Base-by-base conservation (phyloP, 2,888 invertebrate genomes). In the Calliopum simillimum region DNA sequence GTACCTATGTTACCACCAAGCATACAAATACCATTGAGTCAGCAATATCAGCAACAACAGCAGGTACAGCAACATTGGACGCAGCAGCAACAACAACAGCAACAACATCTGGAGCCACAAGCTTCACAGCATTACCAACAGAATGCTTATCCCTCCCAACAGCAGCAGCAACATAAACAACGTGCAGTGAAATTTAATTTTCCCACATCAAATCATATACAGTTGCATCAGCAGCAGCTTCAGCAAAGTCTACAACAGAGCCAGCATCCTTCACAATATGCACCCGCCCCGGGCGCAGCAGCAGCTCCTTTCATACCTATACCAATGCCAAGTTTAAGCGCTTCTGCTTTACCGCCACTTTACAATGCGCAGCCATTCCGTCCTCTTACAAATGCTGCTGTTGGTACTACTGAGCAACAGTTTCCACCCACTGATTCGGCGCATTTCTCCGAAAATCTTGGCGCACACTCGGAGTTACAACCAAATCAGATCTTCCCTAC, bases 301-400 rank as follows among this genome's bases (percentile, higher is more conserved):
- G 12, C 67, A 16, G 12, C 44, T 1, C 73, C 77, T 12, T 72
- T 79, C 8, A 69, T 81, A 23, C 90, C 91, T 2, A 89, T 92
- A 67, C 90, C 91, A 4, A 85, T 92, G 76, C 92, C 92, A 0
- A 90, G 90, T 80, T 82, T 92, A 46, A 91, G 90, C 76, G 87
- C 89, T 58, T 88, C 89, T 41, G 89, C 90, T 12, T 79, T 90
- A 74, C 90, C 91, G 5, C 90, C 91, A 14, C 86, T 92, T 68
- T 91, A 90, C 79, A 89, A 89, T 78, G 89, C 90, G 2, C 86
- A 89, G 72, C 89, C 89, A 46, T 91, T 91, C 77, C 77, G 79
- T 3, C 76, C 67, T 3, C 5, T 33, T 4, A 46, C 67, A 68
- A 23, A 71, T 63, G 59, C 25, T 53, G 8, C 33, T 8, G 62